These are phyloP conservation scores for Brachionus koreanus DNA, from an alignment of 1,140 invertebrate species.

Conservation along the genomic window DNA sequence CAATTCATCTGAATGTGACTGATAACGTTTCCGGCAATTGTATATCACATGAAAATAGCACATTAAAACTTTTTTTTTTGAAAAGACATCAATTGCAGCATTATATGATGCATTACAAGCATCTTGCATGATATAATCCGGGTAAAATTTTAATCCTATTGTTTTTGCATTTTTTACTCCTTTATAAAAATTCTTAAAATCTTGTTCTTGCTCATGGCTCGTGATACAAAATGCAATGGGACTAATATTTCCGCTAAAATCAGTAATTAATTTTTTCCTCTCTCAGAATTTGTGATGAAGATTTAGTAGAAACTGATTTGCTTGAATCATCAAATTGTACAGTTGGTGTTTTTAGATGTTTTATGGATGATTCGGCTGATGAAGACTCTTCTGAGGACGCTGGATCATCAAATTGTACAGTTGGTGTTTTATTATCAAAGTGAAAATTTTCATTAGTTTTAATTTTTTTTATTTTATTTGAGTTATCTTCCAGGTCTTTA, in stretches of 20 bases:
- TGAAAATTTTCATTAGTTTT: no score
- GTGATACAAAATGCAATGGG: neutral
- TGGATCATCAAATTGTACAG: no score
- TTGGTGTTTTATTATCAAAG: no score
- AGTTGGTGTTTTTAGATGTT: no score
- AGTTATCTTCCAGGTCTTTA: no score
- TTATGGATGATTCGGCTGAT: no score
- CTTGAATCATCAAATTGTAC: no score
- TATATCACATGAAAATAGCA: neutral
- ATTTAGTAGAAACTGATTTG: no score
- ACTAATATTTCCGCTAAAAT: neutral
- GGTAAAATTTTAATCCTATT: neutral
- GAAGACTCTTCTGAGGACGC: no score
- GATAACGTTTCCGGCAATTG: neutral
- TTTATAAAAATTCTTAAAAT: neutral
- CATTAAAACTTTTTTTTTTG: neutral
- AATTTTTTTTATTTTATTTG: no score
- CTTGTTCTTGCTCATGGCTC: neutral
- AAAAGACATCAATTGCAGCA: neutral
- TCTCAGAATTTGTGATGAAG: no score
- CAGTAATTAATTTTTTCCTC: no score
- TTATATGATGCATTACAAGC: neutral
- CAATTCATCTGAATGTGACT: neutral
- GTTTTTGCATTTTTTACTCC: neutral
- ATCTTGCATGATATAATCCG: neutral